Evolutionary conservation across 1,140 invertebrate species (phyloP), one percentile per base, ranked within the genome.

Genomic region (Panonychus citri): DNA sequence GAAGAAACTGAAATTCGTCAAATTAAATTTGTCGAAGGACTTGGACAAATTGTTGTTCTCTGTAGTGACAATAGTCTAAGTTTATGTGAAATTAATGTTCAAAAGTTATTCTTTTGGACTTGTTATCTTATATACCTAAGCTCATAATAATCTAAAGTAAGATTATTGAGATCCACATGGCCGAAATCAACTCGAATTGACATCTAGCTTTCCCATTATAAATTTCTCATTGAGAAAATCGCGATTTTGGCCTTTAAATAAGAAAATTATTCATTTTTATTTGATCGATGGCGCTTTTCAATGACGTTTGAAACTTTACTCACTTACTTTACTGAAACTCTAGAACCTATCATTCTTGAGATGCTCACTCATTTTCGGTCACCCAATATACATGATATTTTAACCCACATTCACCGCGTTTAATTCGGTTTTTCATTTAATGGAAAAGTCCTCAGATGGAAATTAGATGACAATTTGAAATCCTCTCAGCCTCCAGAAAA

Each of bases 351-450:
- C n/a, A n/a, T n/a, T n/a, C n/a, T n/a, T n/a, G n/a, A n/a, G n/a
- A n/a, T n/a, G n/a, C n/a, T n/a, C n/a, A n/a, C n/a, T n/a, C n/a
- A n/a, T n/a, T n/a, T n/a, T n/a, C n/a, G n/a, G n/a, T n/a, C n/a
- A n/a, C n/a, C n/a, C n/a, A n/a, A n/a, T n/a, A n/a, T n/a, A 37
- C 28, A 73, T 61, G 81, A 66, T 94, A 96, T 69, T 81, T 85
- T 55, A 90, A 83, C 59, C 84, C 88, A n/a, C 91, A 97, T 71
- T 89, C 89, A n/a, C n/a, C n/a, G n/a, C n/a, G n/a, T n/a, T n/a
- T n/a, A n/a, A n/a, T n/a, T n/a, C n/a, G n/a, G n/a, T n/a, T n/a
- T n/a, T n/a, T n/a, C n/a, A n/a, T n/a, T n/a, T 66, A 90, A 97
- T 72, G 91, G 91, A 15, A 85, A 82, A 25, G 88, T 83, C 66